phyloP scores from a whole-genome alignment of 2,113 vertebrate genomes.

The Poecile atricapillus region DNA sequence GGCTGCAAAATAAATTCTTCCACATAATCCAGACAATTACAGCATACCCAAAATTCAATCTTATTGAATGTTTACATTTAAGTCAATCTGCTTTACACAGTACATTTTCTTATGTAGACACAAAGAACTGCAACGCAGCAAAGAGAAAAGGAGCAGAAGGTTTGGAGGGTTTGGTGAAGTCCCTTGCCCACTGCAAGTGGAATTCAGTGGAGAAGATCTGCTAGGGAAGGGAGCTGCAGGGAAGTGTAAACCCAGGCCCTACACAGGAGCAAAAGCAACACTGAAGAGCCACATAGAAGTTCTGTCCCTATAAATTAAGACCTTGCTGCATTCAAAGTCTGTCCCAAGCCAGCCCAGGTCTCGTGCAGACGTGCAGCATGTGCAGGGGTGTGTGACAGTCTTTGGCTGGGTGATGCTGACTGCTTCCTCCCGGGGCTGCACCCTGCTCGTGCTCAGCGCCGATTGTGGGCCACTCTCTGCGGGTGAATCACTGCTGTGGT shows the following conservation, averaged over 20 bases:
- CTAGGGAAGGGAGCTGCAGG: background rate
- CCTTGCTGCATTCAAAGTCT: background rate
- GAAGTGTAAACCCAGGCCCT: background rate
- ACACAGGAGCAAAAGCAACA: background rate
- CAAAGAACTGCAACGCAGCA: background rate
- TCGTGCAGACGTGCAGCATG: rapidly evolving
- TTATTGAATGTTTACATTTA: background rate
- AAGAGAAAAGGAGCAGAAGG: background rate
- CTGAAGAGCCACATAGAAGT: rapidly evolving
- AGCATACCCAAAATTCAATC: background rate
- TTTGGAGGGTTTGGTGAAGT: background rate
- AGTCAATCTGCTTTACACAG: background rate
- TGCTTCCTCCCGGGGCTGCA: rapidly evolving
- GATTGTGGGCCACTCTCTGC: background rate
- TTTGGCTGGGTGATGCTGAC: rapidly evolving
- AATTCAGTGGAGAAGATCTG: background rate
- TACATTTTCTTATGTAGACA: background rate
- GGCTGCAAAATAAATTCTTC: background rate
- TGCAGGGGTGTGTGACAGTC: background rate
- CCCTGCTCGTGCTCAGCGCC: rapidly evolving
- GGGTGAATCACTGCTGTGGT: background rate
- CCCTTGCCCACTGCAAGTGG: rapidly evolving
- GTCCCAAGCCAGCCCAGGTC: background rate
- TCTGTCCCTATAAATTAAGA: background rate
- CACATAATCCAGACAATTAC: background rate